Base-by-base conservation (phyloP, 2,113 vertebrate genomes). In the Forbesichthys papilliferus region DNA sequence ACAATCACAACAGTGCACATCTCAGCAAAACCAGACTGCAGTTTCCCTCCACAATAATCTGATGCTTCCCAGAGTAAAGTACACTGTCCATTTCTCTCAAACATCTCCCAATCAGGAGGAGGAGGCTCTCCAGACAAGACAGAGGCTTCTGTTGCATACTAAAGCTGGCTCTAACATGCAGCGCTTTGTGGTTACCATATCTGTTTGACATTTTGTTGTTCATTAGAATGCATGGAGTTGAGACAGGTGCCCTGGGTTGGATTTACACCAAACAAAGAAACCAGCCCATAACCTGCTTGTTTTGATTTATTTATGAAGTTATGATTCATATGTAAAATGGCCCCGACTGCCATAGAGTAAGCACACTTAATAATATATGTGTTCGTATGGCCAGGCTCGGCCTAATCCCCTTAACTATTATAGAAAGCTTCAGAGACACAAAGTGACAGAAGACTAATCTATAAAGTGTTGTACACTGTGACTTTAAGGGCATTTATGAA, bases 401-500 rank as follows among this genome's bases (percentile, higher is more conserved):
- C 16, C 52, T 81, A 82, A 83, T 84, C 80, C 75, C 54, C 52
- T 77, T 71, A 73, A 71, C 51, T 8, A 6, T 46, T 55, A 81
- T 78, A 66, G 79, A 84, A 60, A 66, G 68, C 20, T 79, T 75
- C 74, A 42, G 64, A 75, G 72, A 87, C 46, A 68, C 55, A 62
- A 75, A 80, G 71, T 77, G 85, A 86, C 83, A 86, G 82, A 60
- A 68, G 83, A 64, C 71, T 87, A 78, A 85, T 89, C 75, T 78
- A 79, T 79, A 67, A 69, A 66, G 73, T 69, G 36, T 18, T 14
- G 61, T 61, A 64, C 65, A 77, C 42, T 48, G 61, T 12, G 64
- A 64, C 64, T 73, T 69, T 66, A 79, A 73, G 47, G 68, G 55
- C 6, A 36, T 79, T 83, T 76, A 69, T 36, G 5, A 59, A 73